Conservation (phyloP, 2,113 vertebrate species). For the Centrocercus urophasianus region DNA sequence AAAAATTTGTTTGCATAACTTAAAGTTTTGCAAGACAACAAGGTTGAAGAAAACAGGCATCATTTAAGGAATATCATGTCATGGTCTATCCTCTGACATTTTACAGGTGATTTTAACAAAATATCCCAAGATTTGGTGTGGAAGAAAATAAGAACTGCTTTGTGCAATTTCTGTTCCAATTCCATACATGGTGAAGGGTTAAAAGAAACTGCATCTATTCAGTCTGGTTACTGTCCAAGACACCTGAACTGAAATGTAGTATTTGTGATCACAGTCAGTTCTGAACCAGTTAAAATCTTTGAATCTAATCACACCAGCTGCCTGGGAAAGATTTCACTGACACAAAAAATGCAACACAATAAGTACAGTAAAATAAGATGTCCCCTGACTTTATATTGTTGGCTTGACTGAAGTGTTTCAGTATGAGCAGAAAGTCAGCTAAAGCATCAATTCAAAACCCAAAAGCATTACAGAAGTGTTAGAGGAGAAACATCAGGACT, state of each 20-base stretch:
- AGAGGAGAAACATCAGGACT: not conserved
- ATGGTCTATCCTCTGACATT: not conserved
- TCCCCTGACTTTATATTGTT: not conserved
- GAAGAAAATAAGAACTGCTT: not conserved
- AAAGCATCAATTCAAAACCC: not conserved
- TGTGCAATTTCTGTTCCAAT: not conserved
- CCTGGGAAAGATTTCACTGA: not conserved
- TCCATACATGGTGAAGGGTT: not conserved
- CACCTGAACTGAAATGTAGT: not conserved
- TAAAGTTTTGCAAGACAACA: constrained; percentile 14
- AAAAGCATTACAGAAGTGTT: not conserved
- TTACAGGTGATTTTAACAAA: not conserved
- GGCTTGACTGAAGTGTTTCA: not conserved
- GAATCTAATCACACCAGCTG: not conserved
- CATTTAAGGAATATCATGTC: not conserved
- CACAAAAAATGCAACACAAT: not conserved
- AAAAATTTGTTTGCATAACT: not conserved
- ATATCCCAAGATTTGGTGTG: not conserved
- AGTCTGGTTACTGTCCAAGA: not conserved
- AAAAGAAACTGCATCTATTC: not conserved
- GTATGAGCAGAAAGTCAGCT: not conserved
- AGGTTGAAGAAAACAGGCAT: not conserved
- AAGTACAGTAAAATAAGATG: not conserved
- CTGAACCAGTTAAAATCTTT: not conserved
- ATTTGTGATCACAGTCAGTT: not conserved